Evolutionary conservation across 2,113 vertebrate species (phyloP).

Genomic region (Jaculus jaculus): DNA sequence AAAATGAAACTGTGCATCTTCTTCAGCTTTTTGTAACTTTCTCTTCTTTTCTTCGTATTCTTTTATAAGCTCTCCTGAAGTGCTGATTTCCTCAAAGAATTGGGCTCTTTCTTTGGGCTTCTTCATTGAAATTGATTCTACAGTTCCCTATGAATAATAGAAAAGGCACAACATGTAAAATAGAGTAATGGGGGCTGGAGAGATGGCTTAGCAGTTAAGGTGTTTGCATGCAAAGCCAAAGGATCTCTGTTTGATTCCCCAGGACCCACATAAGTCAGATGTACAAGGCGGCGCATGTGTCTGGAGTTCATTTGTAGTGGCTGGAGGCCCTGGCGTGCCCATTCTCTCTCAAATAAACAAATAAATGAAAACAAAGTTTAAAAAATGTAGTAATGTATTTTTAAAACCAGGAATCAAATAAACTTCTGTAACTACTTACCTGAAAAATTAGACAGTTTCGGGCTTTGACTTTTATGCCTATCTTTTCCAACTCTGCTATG

Average conservation of each 20-base stretch:
- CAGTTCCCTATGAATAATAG: slow-evolving; percentile 88
- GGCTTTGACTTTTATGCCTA: slow-evolving; percentile 92
- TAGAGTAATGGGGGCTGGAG: no score
- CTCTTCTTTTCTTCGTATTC: slow-evolving; percentile 92
- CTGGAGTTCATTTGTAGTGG: no score
- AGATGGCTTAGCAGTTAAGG: no score
- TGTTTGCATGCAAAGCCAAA: no score
- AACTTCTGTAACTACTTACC: slow-evolving; percentile 83
- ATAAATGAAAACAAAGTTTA: no score
- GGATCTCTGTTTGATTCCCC: no score
- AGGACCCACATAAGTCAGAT: no score
- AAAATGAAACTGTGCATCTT: slow-evolving; percentile 93
- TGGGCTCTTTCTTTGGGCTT: slow-evolving; percentile 93
- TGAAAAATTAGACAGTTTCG: slow-evolving; percentile 96
- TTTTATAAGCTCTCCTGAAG: slow-evolving; percentile 87
- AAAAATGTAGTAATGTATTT: neutral
- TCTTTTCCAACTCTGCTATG: slow-evolving; percentile 87
- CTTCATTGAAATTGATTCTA: slow-evolving; percentile 95
- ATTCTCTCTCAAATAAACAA: no score
- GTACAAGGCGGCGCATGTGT: no score
- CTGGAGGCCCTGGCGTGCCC: no score
- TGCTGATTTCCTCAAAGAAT: slow-evolving; percentile 94
- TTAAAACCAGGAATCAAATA: neutral
- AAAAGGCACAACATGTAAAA: neutral
- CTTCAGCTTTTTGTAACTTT: slow-evolving; percentile 89